Base-by-base conservation (phyloP, 2,888 invertebrate genomes). In the Diadegma fenestrale region DNA sequence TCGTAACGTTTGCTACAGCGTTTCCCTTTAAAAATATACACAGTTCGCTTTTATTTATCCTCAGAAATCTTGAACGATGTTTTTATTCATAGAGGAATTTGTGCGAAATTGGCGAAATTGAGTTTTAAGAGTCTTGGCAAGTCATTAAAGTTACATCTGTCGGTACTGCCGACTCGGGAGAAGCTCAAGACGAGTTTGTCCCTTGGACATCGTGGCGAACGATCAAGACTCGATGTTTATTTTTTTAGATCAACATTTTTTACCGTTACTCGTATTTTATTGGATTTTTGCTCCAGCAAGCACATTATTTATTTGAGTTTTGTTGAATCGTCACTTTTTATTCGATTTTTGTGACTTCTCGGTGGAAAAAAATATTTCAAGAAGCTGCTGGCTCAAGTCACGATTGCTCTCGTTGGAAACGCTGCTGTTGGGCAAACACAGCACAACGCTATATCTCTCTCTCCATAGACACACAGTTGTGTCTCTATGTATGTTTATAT, bases 371-470 rank as follows among this genome's bases (percentile, higher is more conserved):
- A 72, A 41, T 72, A 72, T 72, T 58, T 51, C 72, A 72, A 37
- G 14, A 72, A 72, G 37, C 41, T 58, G 54, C 41, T 58, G 54
- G 22, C 54, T 72, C 72, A 17, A 58, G 58, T 33, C 54, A 26
- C 22, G 41, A 54, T 45, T 72, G 45, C 63, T 63, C 45, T 33
- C 43, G 45, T 48, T 45, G 30, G 14, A 58, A 75, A 75, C 19
- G 63, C 19, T 33, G 22, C 30, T 48, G 63, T 63, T 37, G 33
- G 30, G 58, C 63, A 63, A 63, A 45, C 43, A 75, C 7, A 33
- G 14, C 19, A 63, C 30, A 75, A 63, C 54, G 19, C 17, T 26
- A 26, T 26, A 26, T 58, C 26, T 58, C 58, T 26, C 26, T 14
- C 12, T 14, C 12, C 5, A 26, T 26, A 26, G 26, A 14, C 14